Evolutionary conservation across 2,888 invertebrate genomes (phyloP).

Genomic region (Mallateleia sp.): DNA sequence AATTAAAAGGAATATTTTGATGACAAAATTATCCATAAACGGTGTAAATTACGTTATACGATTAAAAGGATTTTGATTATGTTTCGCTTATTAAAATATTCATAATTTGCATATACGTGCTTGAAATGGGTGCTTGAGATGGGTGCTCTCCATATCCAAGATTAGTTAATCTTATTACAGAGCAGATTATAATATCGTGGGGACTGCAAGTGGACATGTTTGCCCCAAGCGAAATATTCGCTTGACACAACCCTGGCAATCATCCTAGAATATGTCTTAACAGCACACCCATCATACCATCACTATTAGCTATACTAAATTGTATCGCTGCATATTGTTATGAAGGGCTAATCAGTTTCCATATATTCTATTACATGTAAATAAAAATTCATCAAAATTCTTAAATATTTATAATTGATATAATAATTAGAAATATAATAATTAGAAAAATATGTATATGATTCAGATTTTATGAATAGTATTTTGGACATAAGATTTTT

Average conservation of each 20-base stretch:
- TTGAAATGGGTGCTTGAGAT: constrained; percentile 9
- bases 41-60: no score
- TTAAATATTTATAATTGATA: no score
- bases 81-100: neutral
- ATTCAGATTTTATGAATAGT: no score
- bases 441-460: no score
- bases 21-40: no score
- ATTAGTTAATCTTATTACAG: constrained; percentile 56
- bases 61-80: neutral
- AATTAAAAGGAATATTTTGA: no score
- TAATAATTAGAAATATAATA: no score
- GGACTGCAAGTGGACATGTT: constrained; percentile 50
- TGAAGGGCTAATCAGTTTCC: constrained; percentile 34
- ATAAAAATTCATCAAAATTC: neutral
- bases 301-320: constrained; percentile 44
- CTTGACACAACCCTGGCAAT: constrained; percentile 60
- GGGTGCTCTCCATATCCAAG: constrained; percentile 20
- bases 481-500: no score
- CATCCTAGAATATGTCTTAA: constrained; percentile 55
- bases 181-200: constrained; percentile 43
- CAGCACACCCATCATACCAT: constrained; percentile 34
- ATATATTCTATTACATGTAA: neutral
- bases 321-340: constrained; percentile 24
- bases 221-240: constrained; percentile 58
- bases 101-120: constrained; percentile 9